These are phyloP conservation scores for Holacanthus passer DNA, from an alignment of 2,113 vertebrate species.

Conservation along the genomic window DNA sequence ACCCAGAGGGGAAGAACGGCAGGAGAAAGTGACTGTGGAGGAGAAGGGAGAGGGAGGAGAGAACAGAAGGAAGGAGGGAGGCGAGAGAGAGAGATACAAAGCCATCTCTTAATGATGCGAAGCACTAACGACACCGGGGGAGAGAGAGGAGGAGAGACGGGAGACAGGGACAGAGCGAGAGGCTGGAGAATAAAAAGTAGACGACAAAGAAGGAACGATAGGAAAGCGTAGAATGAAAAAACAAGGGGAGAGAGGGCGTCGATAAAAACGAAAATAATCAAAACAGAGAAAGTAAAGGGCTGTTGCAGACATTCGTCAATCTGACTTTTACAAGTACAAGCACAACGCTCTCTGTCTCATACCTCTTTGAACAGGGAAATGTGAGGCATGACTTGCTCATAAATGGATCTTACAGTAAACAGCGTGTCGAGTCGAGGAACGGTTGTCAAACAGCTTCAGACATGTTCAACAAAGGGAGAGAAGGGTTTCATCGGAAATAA, in stretches of 20 bases:
- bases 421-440: neutral
- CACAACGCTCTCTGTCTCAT: neutral
- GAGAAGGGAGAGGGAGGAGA: conserved; percentile 28
- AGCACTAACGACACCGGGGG: conserved; percentile 41
- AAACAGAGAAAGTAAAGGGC: conserved; percentile 13
- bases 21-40: conserved; percentile 39
- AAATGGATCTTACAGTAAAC: conserved; percentile 35
- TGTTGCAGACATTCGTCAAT: conserved; percentile 19
- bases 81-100: conserved; percentile 33
- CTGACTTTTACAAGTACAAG: conserved; percentile 45
- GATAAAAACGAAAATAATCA: conserved; percentile 60
- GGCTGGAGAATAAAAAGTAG: conserved; percentile 42
- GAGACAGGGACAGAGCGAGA: neutral
- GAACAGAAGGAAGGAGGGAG: conserved; percentile 33
- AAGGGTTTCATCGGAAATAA: neutral
- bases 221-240: conserved; percentile 13
- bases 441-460: conserved; percentile 35
- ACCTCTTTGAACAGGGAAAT: conserved; percentile 14
- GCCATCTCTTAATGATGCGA: conserved; percentile 65
- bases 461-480: conserved; percentile 7
- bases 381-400: conserved; percentile 7
- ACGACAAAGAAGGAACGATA: conserved; percentile 39
- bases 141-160: conserved; percentile 8
- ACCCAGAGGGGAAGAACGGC: conserved; percentile 40
- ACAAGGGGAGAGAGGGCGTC: conserved; percentile 27